Conservation (phyloP, 2,888 invertebrate genomes). For the Morinoia aosen region DNA sequence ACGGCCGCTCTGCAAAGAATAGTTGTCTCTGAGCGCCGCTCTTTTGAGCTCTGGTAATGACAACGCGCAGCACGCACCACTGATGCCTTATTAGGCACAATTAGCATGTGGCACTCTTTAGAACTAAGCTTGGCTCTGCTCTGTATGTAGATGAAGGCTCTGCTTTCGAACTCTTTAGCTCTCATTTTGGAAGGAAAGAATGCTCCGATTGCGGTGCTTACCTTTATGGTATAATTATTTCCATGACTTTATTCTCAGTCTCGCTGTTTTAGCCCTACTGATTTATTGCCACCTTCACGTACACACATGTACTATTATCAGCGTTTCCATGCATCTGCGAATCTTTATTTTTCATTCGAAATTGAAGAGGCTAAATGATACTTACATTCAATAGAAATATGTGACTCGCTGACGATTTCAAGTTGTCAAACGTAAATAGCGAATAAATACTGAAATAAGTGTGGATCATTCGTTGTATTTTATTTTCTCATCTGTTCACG, state of each 20-base stretch:
- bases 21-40: neutral
- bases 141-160: neutral
- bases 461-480: no score
- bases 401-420: neutral
- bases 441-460: neutral
- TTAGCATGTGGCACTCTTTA: neutral
- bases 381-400: neutral
- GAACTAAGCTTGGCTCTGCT: neutral
- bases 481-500: no score
- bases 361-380: neutral
- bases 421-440: neutral
- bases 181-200: neutral
- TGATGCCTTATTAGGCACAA: neutral
- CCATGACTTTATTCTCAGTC: neutral
- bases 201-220: no score
- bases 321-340: no score
- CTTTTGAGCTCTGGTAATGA: neutral
- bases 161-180: neutral
- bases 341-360: neutral
- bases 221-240: no score
- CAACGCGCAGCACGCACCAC: neutral
- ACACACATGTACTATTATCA: no score
- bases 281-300: neutral
- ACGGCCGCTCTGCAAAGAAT: neutral
- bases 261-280: neutral